Base-by-base conservation (phyloP, 2,113 vertebrate genomes). In the Melanotaenia duboulayi region DNA sequence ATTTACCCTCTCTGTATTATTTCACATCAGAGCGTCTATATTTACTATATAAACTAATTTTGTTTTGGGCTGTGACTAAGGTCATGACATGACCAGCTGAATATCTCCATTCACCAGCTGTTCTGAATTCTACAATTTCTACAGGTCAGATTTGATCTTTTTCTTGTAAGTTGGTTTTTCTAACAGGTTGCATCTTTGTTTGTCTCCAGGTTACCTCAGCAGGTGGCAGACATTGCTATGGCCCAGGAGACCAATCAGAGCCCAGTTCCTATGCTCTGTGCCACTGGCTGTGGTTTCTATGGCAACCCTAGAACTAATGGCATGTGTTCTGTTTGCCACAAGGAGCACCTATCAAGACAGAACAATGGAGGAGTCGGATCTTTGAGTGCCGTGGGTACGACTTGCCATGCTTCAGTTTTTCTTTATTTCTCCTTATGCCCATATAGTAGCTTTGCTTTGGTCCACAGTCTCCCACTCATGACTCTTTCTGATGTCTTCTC, bases 301-400 rank as follows among this genome's bases (percentile, higher is more conserved):
- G 96, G 96, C 81, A 97, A 96, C 90, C 95, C 95, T 37, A 91
- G 95, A 37, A 96, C 95, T 86, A 96, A 94, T 24, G 95, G 95
- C 75, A 97, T 97, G 96, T 97, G 96, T 86, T 97, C 96, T 0
- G 94, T 96, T 52, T 97, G 96, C 93, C 96, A 97, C 20, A 97
- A 96, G 89, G 96, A 97, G 70, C 94, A 95, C 74, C 88, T 97
- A 52, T 95, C 95, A 57, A 91, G 95, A 28, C 96, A 96, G 82
- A 96, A 97, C 91, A 95, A 91, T 61, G 95, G 95, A 40, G 95
- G 94, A 67, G 90, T 95, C 46, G 90, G 83, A 80, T 91, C 96
- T 61, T 51, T 95, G 89, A 95, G 90, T 90, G 82, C 82, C 65
- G 81, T 93, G 77, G 91, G 94, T 94, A 84, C 81, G 92, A 56